Evolutionary conservation across 2,888 invertebrate genomes (phyloP).

Genomic region (Acholoe squamosa): DNA sequence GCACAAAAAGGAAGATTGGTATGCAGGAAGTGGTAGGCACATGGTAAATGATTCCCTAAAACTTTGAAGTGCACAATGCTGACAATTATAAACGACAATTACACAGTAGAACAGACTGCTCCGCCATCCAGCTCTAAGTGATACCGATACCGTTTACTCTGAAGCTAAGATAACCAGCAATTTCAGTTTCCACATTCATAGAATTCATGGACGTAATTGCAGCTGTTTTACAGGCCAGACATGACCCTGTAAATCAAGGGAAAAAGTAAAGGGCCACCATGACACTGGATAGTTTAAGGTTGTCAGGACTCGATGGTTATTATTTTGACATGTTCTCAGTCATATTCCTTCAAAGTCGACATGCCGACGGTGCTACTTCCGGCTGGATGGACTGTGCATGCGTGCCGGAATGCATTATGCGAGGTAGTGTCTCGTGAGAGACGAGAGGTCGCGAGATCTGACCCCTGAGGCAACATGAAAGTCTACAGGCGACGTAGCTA

Average conservation of each 20-base stretch:
- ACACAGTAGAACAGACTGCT: neutral
- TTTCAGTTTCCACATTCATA: neutral
- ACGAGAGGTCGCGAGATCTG: constrained; percentile 28
- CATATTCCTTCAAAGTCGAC: constrained; percentile 37
- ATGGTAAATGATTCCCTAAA: neutral
- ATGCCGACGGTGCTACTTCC: constrained; percentile 17
- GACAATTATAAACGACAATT: neutral
- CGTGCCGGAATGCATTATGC: constrained; percentile 9
- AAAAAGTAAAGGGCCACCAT: constrained; percentile 8
- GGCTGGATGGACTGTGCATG: neutral
- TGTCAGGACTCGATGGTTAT: neutral
- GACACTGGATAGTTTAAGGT: constrained; percentile 17
- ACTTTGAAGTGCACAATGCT: neutral
- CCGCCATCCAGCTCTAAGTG: neutral
- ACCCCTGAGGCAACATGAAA: constrained; percentile 41
- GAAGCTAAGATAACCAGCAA: constrained; percentile 1
- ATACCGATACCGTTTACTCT: constrained; percentile 16
- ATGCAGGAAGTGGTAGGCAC: neutral
- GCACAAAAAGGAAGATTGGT: too few relatives aligned
- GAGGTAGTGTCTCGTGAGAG: neutral
- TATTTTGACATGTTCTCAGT: constrained; percentile 33
- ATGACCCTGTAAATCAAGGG: constrained; percentile 28
- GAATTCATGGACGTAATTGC: neutral
- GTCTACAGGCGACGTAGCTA: neutral
- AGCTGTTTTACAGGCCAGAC: neutral